phyloP scores from a whole-genome alignment of 2,888 invertebrate species.

The Timema cristinae region DNA sequence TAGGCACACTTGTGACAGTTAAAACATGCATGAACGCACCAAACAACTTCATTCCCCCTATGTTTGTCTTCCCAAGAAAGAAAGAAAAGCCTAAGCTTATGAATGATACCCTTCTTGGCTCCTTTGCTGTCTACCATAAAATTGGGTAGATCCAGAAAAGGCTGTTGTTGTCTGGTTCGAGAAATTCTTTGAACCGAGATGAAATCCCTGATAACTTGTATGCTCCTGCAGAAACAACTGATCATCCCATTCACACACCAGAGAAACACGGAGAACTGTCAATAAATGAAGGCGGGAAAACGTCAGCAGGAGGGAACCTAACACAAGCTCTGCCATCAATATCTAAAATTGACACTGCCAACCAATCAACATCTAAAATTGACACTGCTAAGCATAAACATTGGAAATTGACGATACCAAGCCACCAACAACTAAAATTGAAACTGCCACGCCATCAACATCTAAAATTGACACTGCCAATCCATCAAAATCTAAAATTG shows the following conservation, averaged over 20 bases:
- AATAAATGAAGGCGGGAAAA: too few species aligned
- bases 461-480: too few species aligned
- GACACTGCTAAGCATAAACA: too few species aligned
- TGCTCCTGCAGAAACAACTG: not conserved
- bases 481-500: too few species aligned
- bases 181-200: conserved; percentile 26
- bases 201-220: not conserved
- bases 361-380: too few species aligned
- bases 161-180: conserved; percentile 13
- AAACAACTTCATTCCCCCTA: conserved; percentile 39
- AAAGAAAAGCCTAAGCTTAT: conserved; percentile 38
- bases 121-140: conserved; percentile 36
- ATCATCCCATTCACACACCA: not conserved
- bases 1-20: conserved; percentile 21
- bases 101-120: conserved; percentile 38
- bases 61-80: conserved; percentile 40
- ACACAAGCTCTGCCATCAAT: too few species aligned
- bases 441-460: too few species aligned
- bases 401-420: too few species aligned
- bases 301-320: too few species aligned
- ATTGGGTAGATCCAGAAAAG: conserved; percentile 29
- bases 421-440: too few species aligned
- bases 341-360: too few species aligned
- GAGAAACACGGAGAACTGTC: too few species aligned
- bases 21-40: conserved; percentile 38